Base-by-base conservation (phyloP, 2,797 vertebrate species). In the Menidia menidia region DNA sequence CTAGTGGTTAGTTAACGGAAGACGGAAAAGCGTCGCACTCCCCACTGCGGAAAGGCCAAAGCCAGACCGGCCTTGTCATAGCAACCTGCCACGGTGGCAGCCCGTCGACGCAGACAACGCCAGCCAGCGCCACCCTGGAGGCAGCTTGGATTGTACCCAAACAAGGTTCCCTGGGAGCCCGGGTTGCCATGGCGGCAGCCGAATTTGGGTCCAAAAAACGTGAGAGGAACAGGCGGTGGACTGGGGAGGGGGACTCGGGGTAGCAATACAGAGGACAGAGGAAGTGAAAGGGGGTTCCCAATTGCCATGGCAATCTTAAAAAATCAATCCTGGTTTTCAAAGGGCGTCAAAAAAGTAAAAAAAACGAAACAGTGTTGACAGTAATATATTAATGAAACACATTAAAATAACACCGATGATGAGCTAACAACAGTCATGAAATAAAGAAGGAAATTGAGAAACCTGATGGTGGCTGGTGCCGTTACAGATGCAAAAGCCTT, bases 161-260 rank as follows among this genome's bases (percentile, higher is more conserved):
- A 83, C 88, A 87, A 91, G 90, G 91, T 92, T 93, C 92, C 91
- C 89, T 87, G 85, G 86, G 92, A 93, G 88, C 85, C 87, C 55
- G 70, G 83, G 93, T 94, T 94, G 89, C 93, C 92, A 94, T 95
- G 93, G 92, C 85, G 85, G 89, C 92, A 93, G 92, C 89, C 90
- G 82, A 93, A 94, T 92, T 91, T 84, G 86, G 88, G 90, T 88
- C 92, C 93, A 93, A 93, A 91, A 88, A 90, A 89, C 69, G 80
- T 78, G 81, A 87, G 80, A 78, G 80, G 79, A 88, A 86, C 85
- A 85, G 84, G 91, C 80, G 78, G 89, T 60, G 75, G 79, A 81
- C 74, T 68, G 44, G 68, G 79, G 80, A 78, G 87, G 82, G 80
- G 82, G 77, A 75, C 64, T 68, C 75, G 59, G 71, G 75, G 64